A percentile compares a stretch with the other conserved stretches of the same genome.
phyloP scores from a whole-genome alignment of 2,113 vertebrate species.

The Pontoporia blainvillei region DNA sequence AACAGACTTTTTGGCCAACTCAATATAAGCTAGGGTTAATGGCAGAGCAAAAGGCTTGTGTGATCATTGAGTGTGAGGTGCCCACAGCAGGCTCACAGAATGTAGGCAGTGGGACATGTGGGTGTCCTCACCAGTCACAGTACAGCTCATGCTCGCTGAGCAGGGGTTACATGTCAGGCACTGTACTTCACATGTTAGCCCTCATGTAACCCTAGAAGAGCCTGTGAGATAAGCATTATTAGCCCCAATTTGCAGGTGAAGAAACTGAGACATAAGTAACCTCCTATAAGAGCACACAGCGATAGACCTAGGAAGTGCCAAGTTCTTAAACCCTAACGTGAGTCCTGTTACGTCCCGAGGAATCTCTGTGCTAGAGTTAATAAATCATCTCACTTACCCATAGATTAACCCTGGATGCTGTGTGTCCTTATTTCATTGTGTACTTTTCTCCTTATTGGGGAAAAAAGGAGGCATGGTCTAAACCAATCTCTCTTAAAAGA shows the following conservation, averaged over 20 bases:
- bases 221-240: too few relatives aligned
- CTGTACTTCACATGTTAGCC: not conserved
- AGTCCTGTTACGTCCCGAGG: not conserved
- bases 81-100: not conserved
- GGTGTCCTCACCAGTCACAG: accelerated
- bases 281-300: too few relatives aligned
- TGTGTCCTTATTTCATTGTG: not conserved
- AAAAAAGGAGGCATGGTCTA: not conserved
- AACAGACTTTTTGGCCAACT: too few relatives aligned
- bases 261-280: not conserved
- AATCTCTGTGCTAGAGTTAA: not conserved
- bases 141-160: not conserved
- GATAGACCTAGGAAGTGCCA: too few relatives aligned
- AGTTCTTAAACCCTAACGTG: not conserved
- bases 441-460: not conserved
- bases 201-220: not conserved
- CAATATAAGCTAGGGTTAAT: not conserved
- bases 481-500: not conserved
- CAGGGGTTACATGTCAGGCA: accelerated
- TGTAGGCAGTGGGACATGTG: not conserved
- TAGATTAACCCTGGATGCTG: accelerated
- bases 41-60: not conserved
- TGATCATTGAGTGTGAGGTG: not conserved
- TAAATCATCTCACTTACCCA: not conserved
- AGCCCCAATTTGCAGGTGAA: not conserved